Conservation (phyloP, 2,888 invertebrate species). For the Agrilus cyanescens region DNA sequence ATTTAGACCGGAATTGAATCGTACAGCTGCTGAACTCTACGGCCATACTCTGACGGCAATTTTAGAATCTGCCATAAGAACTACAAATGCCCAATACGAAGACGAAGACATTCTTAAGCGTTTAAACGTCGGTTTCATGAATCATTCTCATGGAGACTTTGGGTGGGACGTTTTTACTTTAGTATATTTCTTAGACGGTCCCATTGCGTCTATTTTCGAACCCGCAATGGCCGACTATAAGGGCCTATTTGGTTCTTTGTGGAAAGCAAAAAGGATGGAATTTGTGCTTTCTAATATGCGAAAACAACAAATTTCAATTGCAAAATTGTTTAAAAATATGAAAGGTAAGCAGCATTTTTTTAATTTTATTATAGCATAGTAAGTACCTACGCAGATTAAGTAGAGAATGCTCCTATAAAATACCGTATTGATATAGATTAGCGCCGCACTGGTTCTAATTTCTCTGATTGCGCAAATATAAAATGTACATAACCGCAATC, state of each 20-base stretch:
- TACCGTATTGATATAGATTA: too few species aligned
- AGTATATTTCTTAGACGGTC: constrained; percentile 79
- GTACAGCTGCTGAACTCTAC: constrained; percentile 75
- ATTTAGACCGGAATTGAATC: constrained; percentile 71
- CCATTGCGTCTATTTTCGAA: constrained; percentile 73
- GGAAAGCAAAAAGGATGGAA: constrained; percentile 85
- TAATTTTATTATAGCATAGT: too few species aligned
- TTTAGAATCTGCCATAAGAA: constrained; percentile 74
- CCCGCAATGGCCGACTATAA: constrained; percentile 67
- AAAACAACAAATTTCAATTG: constrained; percentile 67
- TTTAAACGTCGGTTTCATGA: constrained; percentile 57
- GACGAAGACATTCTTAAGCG: constrained; percentile 81
- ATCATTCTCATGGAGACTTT: constrained; percentile 50
- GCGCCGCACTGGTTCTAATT: too few species aligned
- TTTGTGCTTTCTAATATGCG: constrained; percentile 71
- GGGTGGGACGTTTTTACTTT: constrained; percentile 88
- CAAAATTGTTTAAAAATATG: constrained; percentile 56
- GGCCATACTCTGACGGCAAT: constrained; percentile 80
- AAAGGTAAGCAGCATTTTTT: constrained; percentile 39
- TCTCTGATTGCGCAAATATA: too few species aligned
- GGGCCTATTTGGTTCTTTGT: constrained; percentile 74
- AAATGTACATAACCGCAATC: too few species aligned
- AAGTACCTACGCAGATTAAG: too few species aligned
- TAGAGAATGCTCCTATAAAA: too few species aligned
- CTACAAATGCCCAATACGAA: constrained; percentile 90